Conservation (phyloP, 2,888 invertebrate genomes). For the Ophion ellenae region DNA sequence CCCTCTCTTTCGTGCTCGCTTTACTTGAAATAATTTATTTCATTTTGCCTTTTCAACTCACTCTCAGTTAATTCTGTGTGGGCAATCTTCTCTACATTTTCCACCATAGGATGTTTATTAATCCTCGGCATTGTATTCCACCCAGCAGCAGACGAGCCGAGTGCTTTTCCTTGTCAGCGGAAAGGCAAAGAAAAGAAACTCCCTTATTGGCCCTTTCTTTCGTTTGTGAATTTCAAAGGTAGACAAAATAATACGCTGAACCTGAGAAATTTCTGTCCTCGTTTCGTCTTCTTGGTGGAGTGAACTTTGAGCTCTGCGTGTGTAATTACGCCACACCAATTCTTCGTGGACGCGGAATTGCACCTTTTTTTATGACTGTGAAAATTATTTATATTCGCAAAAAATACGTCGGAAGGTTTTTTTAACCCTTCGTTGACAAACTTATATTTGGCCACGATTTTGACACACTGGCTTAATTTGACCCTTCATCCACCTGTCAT, state of each 20-base stretch:
- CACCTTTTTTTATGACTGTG: too few relatives aligned
- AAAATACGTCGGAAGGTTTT: too few relatives aligned
- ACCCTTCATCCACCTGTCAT: too few relatives aligned
- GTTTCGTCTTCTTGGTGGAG: neutral
- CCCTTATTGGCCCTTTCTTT: neutral
- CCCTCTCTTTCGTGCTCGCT: neutral
- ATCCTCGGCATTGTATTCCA: neutral
- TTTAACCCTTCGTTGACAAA: too few relatives aligned
- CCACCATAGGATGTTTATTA: conserved; percentile 23
- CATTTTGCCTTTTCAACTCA: conserved; percentile 26
- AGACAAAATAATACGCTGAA: neutral
- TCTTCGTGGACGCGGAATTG: neutral
- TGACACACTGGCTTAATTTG: too few relatives aligned
- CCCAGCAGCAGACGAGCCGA: neutral
- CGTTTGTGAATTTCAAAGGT: neutral
- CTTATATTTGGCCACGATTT: too few relatives aligned
- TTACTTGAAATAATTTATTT: conserved; percentile 42
- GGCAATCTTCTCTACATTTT: conserved; percentile 24
- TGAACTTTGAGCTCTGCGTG: neutral
- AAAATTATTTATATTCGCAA: too few relatives aligned
- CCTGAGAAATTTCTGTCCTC: neutral
- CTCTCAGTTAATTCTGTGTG: conserved; percentile 41
- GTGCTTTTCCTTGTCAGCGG: neutral
- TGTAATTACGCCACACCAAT: too few relatives aligned
- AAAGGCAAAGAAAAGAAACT: neutral